Conservation (phyloP, 1,140 invertebrate genomes). For the Drosophila sp. region DNA sequence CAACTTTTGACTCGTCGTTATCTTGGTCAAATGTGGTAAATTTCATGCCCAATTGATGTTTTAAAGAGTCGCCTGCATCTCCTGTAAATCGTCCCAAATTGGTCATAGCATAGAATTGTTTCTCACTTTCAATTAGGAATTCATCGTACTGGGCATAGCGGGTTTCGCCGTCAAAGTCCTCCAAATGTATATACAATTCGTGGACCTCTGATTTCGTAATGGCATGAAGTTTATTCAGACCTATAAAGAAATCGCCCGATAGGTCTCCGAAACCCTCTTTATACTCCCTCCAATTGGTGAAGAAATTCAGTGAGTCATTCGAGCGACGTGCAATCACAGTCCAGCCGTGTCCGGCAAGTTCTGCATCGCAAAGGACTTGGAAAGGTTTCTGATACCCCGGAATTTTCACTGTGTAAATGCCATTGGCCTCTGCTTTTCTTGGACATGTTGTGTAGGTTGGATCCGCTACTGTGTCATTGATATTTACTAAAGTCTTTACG, state of each 20-base stretch:
- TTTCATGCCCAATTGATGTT: not conserved
- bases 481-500: not conserved
- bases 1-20: not conserved
- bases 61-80: not conserved
- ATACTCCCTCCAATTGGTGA: not conserved
- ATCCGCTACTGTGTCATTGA: not conserved
- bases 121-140: slow-evolving; percentile 5
- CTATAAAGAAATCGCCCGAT: slow-evolving; percentile 1
- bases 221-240: slow-evolving; percentile 12
- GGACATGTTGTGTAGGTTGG: slow-evolving; percentile 5
- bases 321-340: slow-evolving; percentile 16
- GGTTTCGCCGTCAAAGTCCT: not conserved
- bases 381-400: not conserved
- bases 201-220: slow-evolving; percentile 10
- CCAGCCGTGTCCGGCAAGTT: slow-evolving; percentile 6
- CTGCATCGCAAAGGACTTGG: slow-evolving; percentile 1
- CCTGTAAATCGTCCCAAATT: not conserved
- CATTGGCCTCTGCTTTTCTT: not conserved
- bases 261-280: not conserved
- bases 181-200: slow-evolving; percentile 9
- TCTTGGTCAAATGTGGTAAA: slow-evolving; percentile 12
- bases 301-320: not conserved
- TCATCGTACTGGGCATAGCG: slow-evolving; percentile 11
- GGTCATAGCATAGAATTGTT: not conserved
- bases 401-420: slow-evolving; percentile 2